Conservation (phyloP, 2,113 vertebrate species). For the Notothenia coriiceps region DNA sequence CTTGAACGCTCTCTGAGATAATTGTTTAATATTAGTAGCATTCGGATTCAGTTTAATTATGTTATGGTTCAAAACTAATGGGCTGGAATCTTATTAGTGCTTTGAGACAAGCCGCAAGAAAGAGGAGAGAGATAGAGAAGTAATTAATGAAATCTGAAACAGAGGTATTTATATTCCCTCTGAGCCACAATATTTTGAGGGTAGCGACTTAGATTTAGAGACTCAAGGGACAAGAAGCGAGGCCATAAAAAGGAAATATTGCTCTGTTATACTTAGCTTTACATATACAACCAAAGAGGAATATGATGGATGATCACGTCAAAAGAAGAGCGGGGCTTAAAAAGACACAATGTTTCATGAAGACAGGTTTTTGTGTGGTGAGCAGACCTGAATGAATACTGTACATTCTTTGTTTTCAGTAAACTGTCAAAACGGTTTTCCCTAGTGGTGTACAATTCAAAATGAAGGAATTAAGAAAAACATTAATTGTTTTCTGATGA, state of each 20-base stretch:
- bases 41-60: constrained; percentile 68
- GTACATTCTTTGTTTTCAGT: constrained; percentile 30
- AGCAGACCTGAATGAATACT: constrained; percentile 18
- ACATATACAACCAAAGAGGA: constrained; percentile 54
- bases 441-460: constrained; percentile 16
- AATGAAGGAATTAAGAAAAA: constrained; percentile 35
- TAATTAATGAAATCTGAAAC: constrained; percentile 66
- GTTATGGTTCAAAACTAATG: constrained; percentile 61
- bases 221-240: constrained; percentile 33
- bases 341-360: constrained; percentile 31
- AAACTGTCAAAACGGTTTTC: constrained; percentile 43
- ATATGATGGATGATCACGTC: constrained; percentile 45
- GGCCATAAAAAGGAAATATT: constrained; percentile 42
- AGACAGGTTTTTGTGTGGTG: constrained; percentile 22
- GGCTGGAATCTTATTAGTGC: constrained; percentile 64
- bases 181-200: constrained; percentile 40
- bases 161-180: constrained; percentile 71
- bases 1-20: constrained; percentile 51
- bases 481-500: constrained; percentile 6
- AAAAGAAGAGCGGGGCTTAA: constrained; percentile 24
- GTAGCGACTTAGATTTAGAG: constrained; percentile 59
- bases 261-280: constrained; percentile 48
- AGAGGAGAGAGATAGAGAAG: constrained; percentile 39
- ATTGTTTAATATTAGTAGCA: constrained; percentile 62
- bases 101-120: constrained; percentile 54